Conservation (phyloP, 2,888 invertebrate genomes). For the Lasioglossum calceatum region DNA sequence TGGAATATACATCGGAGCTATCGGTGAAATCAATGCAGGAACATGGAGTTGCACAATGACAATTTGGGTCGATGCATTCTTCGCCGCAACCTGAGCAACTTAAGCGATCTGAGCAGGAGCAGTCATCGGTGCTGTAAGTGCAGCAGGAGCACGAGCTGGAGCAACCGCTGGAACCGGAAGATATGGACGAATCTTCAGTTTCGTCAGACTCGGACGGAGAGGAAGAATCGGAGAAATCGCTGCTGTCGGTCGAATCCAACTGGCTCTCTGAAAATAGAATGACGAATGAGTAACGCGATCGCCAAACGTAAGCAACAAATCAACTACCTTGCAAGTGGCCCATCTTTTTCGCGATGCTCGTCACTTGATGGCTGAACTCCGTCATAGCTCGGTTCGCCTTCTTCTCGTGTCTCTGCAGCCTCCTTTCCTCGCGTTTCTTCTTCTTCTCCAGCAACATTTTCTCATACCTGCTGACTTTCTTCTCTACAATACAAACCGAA, state of each 20-base stretch:
- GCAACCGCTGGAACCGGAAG: neutral
- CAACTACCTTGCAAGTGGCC: slow-evolving; percentile 32
- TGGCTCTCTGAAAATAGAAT: slow-evolving; percentile 20
- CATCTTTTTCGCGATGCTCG: slow-evolving; percentile 22
- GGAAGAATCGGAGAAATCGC: neutral
- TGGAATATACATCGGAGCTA: neutral
- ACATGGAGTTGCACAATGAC: neutral
- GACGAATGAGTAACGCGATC: neutral
- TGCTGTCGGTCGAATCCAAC: neutral
- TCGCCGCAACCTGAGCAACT: neutral
- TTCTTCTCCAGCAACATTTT: neutral
- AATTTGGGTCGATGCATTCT: slow-evolving; percentile 27
- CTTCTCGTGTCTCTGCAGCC: neutral
- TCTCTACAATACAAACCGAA: neutral
- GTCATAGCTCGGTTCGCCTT: slow-evolving; percentile 46
- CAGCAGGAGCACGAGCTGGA: neutral
- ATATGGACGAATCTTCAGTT: neutral
- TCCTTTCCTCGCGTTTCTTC: neutral
- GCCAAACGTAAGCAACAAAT: neutral
- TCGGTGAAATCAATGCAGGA: neutral
- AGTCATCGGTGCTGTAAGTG: neutral
- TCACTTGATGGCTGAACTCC: slow-evolving; percentile 50
- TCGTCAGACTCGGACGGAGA: too few species aligned
- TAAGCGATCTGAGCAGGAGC: neutral
- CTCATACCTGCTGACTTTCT: slow-evolving; percentile 1